Conservation (phyloP, 2,113 vertebrate genomes). For the Plecotus auritus region DNA sequence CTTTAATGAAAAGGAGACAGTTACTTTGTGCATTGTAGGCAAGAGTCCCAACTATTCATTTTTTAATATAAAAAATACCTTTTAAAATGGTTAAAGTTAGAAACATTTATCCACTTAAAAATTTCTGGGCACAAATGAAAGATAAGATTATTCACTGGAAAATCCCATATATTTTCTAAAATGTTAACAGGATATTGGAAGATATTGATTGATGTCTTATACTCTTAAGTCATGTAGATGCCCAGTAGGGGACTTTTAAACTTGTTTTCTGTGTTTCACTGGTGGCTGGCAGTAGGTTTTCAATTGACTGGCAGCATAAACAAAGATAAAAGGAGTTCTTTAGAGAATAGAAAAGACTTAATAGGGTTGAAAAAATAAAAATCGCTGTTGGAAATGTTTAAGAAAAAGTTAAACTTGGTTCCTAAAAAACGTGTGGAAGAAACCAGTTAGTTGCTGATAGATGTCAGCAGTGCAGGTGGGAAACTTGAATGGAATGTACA, state of each 20-base stretch:
- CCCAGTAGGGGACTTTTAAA: neutral
- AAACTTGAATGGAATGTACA: neutral
- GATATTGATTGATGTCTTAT: neutral
- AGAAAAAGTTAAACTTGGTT: neutral
- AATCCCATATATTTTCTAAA: neutral
- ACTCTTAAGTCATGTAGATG: neutral
- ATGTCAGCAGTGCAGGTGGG: neutral
- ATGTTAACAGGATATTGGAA: neutral
- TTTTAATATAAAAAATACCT: neutral
- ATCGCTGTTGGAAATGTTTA: neutral
- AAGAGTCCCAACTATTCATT: neutral
- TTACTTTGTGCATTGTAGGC: neutral
- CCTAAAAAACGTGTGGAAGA: neutral
- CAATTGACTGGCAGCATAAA: neutral
- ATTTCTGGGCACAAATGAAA: neutral
- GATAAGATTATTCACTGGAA: neutral
- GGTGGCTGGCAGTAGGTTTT: neutral
- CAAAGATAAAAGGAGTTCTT: neutral
- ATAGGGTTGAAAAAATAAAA: neutral
- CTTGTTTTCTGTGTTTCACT: neutral
- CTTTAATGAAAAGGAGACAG: neutral
- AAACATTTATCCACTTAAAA: neutral
- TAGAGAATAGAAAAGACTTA: neutral
- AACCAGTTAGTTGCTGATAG: neutral
- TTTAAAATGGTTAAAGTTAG: constrained; percentile 30